phyloP scores from a whole-genome alignment of 2,113 vertebrate genomes.

The Trachemys scripta region DNA sequence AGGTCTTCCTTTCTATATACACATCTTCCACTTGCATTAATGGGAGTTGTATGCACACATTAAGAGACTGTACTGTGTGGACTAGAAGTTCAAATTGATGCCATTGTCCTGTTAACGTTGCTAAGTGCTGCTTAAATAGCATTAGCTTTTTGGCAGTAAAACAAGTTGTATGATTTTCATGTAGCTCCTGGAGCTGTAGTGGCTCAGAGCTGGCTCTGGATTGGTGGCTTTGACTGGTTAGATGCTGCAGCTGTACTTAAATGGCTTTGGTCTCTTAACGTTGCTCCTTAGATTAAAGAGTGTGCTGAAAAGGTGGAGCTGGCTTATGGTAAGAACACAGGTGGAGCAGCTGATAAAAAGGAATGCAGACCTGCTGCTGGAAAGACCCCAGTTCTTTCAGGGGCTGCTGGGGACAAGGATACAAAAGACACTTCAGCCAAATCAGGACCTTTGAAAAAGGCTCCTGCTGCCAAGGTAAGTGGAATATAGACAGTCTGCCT shows the following conservation, averaged over 20 bases:
- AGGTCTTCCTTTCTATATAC: not conserved
- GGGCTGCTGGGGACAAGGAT: constrained; percentile 82
- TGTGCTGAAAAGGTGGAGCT: constrained; percentile 95
- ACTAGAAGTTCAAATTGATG: not conserved
- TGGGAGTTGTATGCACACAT: not conserved
- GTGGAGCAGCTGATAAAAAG: constrained; percentile 80
- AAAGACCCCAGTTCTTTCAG: constrained; percentile 77
- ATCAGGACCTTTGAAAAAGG: constrained; percentile 87
- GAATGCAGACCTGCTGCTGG: constrained; percentile 82
- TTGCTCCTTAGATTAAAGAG: constrained; percentile 91
- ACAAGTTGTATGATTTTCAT: not conserved
- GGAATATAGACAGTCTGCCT: not conserved
- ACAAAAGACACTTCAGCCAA: constrained; percentile 80
- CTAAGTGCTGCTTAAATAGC: not conserved
- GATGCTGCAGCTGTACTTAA: not conserved
- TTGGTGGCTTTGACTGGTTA: not conserved
- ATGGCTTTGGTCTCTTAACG: constrained; percentile 24
- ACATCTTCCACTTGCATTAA: not conserved
- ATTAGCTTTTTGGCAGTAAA: not conserved
- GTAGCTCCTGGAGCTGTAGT: not conserved
- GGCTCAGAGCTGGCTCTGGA: not conserved
- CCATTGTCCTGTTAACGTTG: not conserved
- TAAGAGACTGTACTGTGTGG: not conserved
- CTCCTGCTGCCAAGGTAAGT: constrained; percentile 85
- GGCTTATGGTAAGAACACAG: constrained; percentile 84